Conservation (phyloP, 2,113 vertebrate genomes). For the Ellobius talpinus region DNA sequence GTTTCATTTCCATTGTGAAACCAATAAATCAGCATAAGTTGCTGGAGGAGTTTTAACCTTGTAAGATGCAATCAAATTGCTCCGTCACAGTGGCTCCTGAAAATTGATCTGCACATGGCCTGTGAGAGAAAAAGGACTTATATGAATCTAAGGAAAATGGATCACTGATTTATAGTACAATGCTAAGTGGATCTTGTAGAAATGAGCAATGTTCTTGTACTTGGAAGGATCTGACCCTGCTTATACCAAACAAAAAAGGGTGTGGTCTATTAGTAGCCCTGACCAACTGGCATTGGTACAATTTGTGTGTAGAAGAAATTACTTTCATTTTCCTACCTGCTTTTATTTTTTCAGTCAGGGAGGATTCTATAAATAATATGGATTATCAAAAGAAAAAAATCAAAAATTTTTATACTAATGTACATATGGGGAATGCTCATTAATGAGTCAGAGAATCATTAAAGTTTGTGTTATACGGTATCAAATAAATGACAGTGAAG, state of each 20-base stretch:
- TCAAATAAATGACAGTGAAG: not conserved
- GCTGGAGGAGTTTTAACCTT: conserved; percentile 80
- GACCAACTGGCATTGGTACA: not conserved
- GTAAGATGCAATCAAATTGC: conserved; percentile 76
- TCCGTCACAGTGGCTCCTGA: conserved; percentile 74
- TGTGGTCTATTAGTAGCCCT: not conserved
- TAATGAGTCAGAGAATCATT: not conserved
- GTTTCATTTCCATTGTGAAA: conserved; percentile 81
- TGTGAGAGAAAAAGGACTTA: conserved; percentile 51
- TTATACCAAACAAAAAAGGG: not conserved
- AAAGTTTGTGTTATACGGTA: not conserved
- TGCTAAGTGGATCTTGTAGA: not conserved
- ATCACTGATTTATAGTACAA: conserved; percentile 54
- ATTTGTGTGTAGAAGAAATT: not conserved
- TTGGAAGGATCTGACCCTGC: conserved; percentile 19
- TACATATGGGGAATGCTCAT: not conserved
- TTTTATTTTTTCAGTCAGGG: not conserved
- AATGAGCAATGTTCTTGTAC: conserved; percentile 24
- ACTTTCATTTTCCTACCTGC: not conserved
- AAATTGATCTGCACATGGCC: conserved; percentile 74
- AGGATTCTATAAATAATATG: not conserved
- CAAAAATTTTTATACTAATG: not conserved
- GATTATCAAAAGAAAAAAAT: not conserved
- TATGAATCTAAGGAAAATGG: conserved; percentile 58
- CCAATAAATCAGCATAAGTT: conserved; percentile 80